A percentile compares a stretch with the other conserved stretches of the same genome.
Conservation (phyloP, 2,113 vertebrate genomes). For the Vulpes ferrilata region DNA sequence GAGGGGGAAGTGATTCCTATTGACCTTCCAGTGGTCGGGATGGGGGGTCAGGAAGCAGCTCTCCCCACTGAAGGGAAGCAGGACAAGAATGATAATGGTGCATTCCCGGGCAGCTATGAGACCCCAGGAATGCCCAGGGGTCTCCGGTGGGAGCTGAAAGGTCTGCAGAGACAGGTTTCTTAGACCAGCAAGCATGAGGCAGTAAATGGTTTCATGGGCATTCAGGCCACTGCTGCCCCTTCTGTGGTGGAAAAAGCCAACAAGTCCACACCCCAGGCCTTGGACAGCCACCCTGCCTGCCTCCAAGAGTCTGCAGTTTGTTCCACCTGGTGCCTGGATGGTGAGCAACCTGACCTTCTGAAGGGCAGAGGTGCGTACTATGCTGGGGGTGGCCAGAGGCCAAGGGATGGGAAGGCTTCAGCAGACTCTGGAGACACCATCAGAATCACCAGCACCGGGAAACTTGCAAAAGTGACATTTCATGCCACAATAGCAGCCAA, state of each 20-base stretch:
- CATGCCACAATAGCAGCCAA: no score
- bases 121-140: background rate
- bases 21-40: background rate
- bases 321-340: rapidly evolving
- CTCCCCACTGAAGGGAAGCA: background rate
- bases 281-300: background rate
- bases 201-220: rapidly evolving
- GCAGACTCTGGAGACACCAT: rapidly evolving
- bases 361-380: background rate
- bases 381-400: background rate
- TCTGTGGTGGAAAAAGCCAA: background rate
- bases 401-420: background rate
- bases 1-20: background rate
- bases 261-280: background rate
- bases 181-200: background rate
- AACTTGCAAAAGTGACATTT: background rate
- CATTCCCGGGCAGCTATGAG: background rate
- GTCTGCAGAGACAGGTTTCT: background rate
- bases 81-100: background rate
- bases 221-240: background rate
- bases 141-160: no score
- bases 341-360: no score
- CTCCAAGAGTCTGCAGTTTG: background rate
- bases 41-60: rapidly evolving
- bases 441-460: rapidly evolving